Base-by-base conservation (phyloP, 2,113 vertebrate species). In the Pseudorhombus dupliciocellatus region DNA sequence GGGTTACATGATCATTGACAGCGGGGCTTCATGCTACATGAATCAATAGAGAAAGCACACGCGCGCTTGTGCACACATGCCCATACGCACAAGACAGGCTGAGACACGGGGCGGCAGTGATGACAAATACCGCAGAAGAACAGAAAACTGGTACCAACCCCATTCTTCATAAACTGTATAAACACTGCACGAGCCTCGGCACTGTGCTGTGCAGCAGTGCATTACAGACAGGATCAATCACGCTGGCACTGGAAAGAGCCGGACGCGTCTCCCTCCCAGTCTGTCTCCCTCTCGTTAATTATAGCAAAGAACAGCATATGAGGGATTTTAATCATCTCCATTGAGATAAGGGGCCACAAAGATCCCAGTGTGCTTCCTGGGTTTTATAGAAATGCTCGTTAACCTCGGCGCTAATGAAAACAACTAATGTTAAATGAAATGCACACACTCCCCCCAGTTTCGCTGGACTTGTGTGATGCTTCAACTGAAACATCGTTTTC, bases 221-320 rank as follows among this genome's bases (percentile, higher is more conserved):
- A 78, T 65, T 61, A 64, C 15, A 70, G 64, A 71, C 46, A 40
- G 73, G 70, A 86, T 88, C 75, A 84, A 80, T 84, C 68, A 74
- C 24, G 55, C 1, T 28, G 53, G 66, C 50, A 44, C 22, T 61
- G 48, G 57, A 54, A 75, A 66, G 40, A 44, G 72, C 60, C 67
- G n/a, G 24, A 26, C 5, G 26, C 21, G 31, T 56, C 18, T 69
- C 63, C 34, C n/a, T 58, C 58, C n/a, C 24, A 55, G 21, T 40
- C 52, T 37, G 31, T 40, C 59, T 74, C 55, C 64, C 53, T 34
- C 26, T 52, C 25, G 16, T 58, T 78, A 77, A 83, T 86, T 81
- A 76, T 70, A 73, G 63, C 57, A 60, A 60, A 56, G 58, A 24
- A 69, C 20, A 3, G 20, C 9, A 10, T 50, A 2, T 75, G 46